phyloP scores from a whole-genome alignment of 2,797 vertebrate species.

The Phalanger gymnotis region DNA sequence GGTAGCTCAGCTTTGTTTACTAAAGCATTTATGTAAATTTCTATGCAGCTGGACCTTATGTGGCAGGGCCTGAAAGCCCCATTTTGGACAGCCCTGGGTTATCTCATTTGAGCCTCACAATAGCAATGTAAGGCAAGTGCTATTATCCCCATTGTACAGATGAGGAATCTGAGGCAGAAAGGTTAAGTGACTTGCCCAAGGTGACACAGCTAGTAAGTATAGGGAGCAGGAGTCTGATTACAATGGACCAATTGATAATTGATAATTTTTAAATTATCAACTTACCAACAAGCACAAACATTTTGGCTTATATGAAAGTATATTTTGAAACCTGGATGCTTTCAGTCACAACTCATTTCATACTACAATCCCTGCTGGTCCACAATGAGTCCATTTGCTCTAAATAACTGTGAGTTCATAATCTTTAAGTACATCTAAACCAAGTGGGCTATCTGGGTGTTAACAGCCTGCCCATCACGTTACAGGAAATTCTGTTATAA shows the following conservation, averaged over 20 bases:
- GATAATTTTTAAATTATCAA: neutral
- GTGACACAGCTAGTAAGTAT: neutral
- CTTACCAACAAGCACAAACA: neutral
- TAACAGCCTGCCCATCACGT: neutral
- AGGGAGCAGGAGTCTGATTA: neutral
- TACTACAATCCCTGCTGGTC: neutral
- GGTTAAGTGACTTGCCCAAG: neutral
- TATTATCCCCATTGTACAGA: neutral
- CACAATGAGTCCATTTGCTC: neutral
- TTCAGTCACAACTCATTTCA: neutral
- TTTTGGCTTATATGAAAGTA: neutral
- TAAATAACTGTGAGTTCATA: neutral
- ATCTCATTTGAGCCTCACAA: neutral
- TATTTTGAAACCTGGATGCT: neutral
- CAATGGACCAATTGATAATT: neutral
- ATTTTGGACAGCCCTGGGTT: too few relatives aligned
- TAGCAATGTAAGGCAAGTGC: neutral
- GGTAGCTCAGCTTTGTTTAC: too few relatives aligned
- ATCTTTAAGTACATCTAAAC: neutral
- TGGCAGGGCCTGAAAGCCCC: too few relatives aligned
- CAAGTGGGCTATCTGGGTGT: neutral
- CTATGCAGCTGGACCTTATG: too few relatives aligned
- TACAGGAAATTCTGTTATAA: neutral
- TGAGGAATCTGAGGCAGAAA: neutral
- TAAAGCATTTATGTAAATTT: too few relatives aligned